Base-by-base conservation (phyloP, 92 coral and sea anemone species). In the Umimayanthus kanabou region DNA sequence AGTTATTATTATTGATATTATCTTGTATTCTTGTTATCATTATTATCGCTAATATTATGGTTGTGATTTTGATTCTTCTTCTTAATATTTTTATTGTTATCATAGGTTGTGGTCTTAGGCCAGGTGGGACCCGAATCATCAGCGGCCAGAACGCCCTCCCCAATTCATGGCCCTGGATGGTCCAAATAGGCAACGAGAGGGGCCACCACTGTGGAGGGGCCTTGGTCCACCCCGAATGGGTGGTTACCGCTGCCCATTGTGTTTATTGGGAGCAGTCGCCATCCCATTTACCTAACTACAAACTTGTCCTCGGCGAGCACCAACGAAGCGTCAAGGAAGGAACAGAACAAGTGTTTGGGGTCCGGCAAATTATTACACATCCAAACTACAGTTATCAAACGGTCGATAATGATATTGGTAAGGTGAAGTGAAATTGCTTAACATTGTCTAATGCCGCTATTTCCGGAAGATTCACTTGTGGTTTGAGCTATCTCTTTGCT, bases 151-250 rank as follows among this genome's bases (percentile, higher is more conserved):
- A 93, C 76, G 96, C 96, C 0, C 76, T 87, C 26, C 96, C 96
- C 16, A 75, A 93, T 70, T 84, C 96, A 42, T 93, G 96, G 96
- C 96, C 96, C 57, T 93, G 96, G 96, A 93, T 93, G 94, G 96
- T 84, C 22, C 96, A 93, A 75, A 93, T 93, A 16, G 86, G 89
- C 64, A 89, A 87, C 82, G 86, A 80, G 14, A 84, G 90, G 28
- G 88, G 93, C 1, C 96, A 93, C 53, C 93, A 91, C 70, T 93
- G 96, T 55, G 96, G 96, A 72, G 96, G 96, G 13, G 86, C 96
- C 13, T 55, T 93, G 55, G 96, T 93, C 71, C 90, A 92, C 70
- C 94, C 96, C 9, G 88, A 90, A 57, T 93, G 96, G 96, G 76
- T 93, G 4, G 96, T 93, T 2, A 93, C 96, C 23, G 96, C 96